These are phyloP conservation scores for Xylophagus ater DNA, from an alignment of 2,888 invertebrate species.

Conservation along the genomic window DNA sequence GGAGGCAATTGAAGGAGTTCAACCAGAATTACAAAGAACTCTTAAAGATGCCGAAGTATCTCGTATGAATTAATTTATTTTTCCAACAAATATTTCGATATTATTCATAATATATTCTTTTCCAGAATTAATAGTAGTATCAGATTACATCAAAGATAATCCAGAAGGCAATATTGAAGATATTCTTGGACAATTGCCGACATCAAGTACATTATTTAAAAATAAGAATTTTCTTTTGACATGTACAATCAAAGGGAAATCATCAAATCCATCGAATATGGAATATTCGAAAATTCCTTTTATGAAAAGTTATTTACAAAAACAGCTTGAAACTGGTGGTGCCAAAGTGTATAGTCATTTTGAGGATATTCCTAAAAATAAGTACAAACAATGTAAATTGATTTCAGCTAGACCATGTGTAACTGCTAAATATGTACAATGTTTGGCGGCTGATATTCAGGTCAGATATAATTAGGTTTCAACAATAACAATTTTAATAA, in stretches of 20 bases:
- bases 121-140: slow-evolving; percentile 20
- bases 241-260: slow-evolving; percentile 37
- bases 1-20: slow-evolving; percentile 42
- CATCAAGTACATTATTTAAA: slow-evolving; percentile 42
- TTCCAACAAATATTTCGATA: not conserved
- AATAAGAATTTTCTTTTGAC: slow-evolving; percentile 49
- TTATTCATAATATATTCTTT: slow-evolving; percentile 6
- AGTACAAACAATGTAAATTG: slow-evolving; percentile 45
- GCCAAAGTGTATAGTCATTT: slow-evolving; percentile 52
- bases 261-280: slow-evolving; percentile 40
- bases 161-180: slow-evolving; percentile 22
- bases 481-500: not conserved
- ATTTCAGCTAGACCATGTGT: slow-evolving; percentile 60
- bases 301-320: slow-evolving; percentile 46
- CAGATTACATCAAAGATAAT: slow-evolving; percentile 19
- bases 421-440: slow-evolving; percentile 63
- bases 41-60: slow-evolving; percentile 43
- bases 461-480: slow-evolving; percentile 15
- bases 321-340: slow-evolving; percentile 51
- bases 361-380: slow-evolving; percentile 45
- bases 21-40: slow-evolving; percentile 44
- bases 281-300: slow-evolving; percentile 43
- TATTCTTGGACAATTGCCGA: slow-evolving; percentile 44
- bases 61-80: slow-evolving; percentile 28
- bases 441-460: slow-evolving; percentile 53